These are phyloP conservation scores for Horisme vitalbata DNA, from an alignment of 2,888 invertebrate genomes.

Conservation along the genomic window DNA sequence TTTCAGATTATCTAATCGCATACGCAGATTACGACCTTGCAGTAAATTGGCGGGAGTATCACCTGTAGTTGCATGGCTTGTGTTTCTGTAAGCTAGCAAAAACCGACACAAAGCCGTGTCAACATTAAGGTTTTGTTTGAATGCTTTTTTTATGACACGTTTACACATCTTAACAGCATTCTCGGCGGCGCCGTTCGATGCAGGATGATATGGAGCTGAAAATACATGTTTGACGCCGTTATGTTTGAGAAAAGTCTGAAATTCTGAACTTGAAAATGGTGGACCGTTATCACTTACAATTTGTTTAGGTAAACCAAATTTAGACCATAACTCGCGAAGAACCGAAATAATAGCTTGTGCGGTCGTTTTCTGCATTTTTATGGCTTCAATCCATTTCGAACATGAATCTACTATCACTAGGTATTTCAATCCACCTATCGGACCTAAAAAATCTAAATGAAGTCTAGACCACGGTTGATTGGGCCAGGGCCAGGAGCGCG, in stretches of 20 bases:
- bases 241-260: constrained; percentile 14
- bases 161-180: too few relatives aligned
- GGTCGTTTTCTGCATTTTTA: constrained; percentile 16
- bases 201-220: constrained; percentile 9
- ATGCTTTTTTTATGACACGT: too few relatives aligned
- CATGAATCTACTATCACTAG: constrained; percentile 22
- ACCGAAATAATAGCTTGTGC: not conserved
- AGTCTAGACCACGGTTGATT: too few relatives aligned
- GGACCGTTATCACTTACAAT: constrained; percentile 30
- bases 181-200: too few relatives aligned
- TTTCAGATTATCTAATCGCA: too few relatives aligned
- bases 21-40: too few relatives aligned
- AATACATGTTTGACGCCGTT: constrained; percentile 30
- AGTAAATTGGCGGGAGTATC: too few relatives aligned
- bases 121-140: too few relatives aligned
- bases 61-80: too few relatives aligned
- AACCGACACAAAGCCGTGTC: too few relatives aligned
- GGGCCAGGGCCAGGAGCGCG: too few relatives aligned
- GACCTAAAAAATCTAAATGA: constrained; percentile 29
- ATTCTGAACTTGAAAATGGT: constrained; percentile 26
- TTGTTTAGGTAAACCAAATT: constrained; percentile 26
- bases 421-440: constrained; percentile 16
- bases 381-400: constrained; percentile 30
- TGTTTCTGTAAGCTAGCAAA: too few relatives aligned
- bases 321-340: constrained; percentile 8